Conservation (phyloP, 2,797 vertebrate species). For the Cynopterus sphinx region DNA sequence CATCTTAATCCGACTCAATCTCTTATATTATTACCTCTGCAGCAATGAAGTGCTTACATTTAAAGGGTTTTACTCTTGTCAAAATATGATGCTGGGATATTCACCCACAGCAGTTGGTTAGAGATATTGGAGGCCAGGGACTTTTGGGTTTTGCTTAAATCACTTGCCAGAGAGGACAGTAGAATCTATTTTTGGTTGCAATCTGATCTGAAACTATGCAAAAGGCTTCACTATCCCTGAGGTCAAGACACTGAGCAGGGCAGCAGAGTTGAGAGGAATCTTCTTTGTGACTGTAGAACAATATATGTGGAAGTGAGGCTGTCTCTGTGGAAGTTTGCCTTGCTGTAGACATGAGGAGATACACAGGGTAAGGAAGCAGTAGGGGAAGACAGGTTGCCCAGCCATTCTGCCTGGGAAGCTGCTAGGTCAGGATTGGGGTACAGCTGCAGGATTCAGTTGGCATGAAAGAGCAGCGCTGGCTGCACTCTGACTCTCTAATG, state of each 20-base stretch:
- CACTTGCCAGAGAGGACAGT: background rate
- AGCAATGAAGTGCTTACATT: background rate
- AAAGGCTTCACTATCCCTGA: background rate
- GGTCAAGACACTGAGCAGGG: background rate
- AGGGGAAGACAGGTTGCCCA: too few species aligned
- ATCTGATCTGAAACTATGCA: background rate
- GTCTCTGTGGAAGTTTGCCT: background rate
- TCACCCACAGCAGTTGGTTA: background rate
- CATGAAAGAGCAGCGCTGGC: background rate
- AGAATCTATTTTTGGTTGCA: background rate
- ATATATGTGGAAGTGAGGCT: background rate
- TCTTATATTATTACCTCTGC: background rate
- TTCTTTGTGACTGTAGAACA: background rate
- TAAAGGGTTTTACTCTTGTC: background rate
- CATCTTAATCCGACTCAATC: background rate
- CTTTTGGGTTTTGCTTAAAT: background rate
- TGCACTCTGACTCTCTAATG: background rate
- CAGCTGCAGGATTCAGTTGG: background rate
- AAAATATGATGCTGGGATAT: background rate
- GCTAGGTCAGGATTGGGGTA: fast-evolving
- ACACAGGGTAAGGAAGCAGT: too few species aligned
- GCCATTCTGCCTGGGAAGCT: background rate
- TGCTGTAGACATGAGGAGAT: background rate
- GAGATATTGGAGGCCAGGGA: background rate
- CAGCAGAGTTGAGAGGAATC: background rate